These are phyloP conservation scores for Euura saliciscinereae DNA, from an alignment of 1,140 invertebrate species.

Conservation along the genomic window DNA sequence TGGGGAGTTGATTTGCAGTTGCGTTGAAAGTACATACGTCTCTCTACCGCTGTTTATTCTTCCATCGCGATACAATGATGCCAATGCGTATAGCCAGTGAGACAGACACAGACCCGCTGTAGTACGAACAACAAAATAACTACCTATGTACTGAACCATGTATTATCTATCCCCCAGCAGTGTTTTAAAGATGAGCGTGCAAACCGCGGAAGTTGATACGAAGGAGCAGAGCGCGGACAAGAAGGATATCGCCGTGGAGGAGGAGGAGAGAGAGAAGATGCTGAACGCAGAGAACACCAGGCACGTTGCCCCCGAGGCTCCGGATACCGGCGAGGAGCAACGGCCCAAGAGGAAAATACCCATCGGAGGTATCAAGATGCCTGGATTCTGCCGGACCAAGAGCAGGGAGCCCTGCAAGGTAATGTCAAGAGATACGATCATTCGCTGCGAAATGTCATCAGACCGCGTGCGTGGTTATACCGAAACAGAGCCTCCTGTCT, in stretches of 20 bases:
- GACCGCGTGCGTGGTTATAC: no score
- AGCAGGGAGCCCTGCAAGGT: slow-evolving; percentile 73
- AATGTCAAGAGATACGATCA: slow-evolving; percentile 15
- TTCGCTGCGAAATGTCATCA: no score
- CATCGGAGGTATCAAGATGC: slow-evolving; percentile 83
- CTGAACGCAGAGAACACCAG: slow-evolving; percentile 67
- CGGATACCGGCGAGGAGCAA: slow-evolving; percentile 58
- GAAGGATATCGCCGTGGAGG: slow-evolving; percentile 67
- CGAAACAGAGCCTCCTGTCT: no score
- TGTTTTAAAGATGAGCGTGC: slow-evolving; percentile 37
- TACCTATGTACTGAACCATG: no score
- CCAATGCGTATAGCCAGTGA: no score
- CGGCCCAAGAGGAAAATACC: slow-evolving; percentile 79
- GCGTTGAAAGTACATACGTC: no score
- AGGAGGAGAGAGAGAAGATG: slow-evolving; percentile 75
- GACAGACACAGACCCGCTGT: no score
- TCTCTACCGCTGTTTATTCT: no score
- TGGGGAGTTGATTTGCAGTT: no score
- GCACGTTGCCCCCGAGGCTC: slow-evolving; percentile 47
- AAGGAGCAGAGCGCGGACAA: slow-evolving; percentile 72
- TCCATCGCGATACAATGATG: no score
- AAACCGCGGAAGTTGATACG: slow-evolving; percentile 31
- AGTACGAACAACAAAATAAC: no score
- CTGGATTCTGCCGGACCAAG: slow-evolving; percentile 77
- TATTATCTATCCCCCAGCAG: no score